Conservation (phyloP, 37 sponge, comb jelly and placozoan genomes). For the Dysidea cf. avara region DNA sequence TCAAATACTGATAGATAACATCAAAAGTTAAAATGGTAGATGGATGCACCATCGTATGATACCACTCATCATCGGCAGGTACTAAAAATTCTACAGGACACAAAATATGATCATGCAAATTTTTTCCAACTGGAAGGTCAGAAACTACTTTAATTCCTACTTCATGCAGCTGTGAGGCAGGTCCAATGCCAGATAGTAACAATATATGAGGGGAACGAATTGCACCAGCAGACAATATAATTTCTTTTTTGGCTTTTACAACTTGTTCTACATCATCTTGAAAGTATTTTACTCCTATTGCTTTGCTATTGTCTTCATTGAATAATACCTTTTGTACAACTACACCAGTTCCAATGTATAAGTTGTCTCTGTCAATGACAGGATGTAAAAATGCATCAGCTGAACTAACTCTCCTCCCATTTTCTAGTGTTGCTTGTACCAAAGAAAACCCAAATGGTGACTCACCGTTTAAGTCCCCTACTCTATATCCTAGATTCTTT, state of each 20-base stretch:
- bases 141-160: slow-evolving; percentile 25
- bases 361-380: slow-evolving; percentile 48
- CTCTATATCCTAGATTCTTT: slow-evolving; percentile 58
- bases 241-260: slow-evolving; percentile 53
- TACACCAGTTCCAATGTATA: slow-evolving; percentile 49
- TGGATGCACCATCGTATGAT: slow-evolving; percentile 9
- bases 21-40: slow-evolving; percentile 1
- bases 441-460: too few relatives aligned
- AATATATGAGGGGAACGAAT: slow-evolving; percentile 76
- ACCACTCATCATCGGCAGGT: neutral
- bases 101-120: slow-evolving; percentile 86
- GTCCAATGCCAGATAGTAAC: slow-evolving; percentile 83
- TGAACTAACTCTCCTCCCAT: slow-evolving; percentile 61
- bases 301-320: slow-evolving; percentile 17
- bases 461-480: slow-evolving; percentile 66
- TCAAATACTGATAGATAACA: slow-evolving; percentile 21
- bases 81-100: slow-evolving; percentile 33
- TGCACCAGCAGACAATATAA: slow-evolving; percentile 81
- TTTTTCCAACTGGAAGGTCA: too few relatives aligned
- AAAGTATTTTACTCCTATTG: slow-evolving; percentile 27
- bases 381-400: slow-evolving; percentile 76
- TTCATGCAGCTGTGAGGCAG: slow-evolving; percentile 42
- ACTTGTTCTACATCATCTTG: slow-evolving; percentile 18
- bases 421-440: slow-evolving; percentile 46
- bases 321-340: slow-evolving; percentile 45